Base-by-base conservation (phyloP, 2,113 vertebrate genomes). In the Macroglossus sobrinus region DNA sequence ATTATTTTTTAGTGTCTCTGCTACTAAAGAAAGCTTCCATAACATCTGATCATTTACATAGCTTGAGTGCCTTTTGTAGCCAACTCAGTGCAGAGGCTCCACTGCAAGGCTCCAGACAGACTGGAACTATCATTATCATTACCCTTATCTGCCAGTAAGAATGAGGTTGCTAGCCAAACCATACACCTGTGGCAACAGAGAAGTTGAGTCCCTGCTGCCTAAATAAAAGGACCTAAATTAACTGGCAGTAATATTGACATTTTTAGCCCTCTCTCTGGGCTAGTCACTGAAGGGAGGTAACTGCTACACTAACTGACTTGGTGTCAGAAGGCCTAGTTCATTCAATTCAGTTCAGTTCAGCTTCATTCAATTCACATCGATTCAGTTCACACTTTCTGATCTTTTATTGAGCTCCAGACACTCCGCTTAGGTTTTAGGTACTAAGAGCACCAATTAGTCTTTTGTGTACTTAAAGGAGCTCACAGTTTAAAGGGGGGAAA, bases 141-240 rank as follows among this genome's bases (percentile, higher is more conserved):
- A 81, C 66, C 76, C 53, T 84, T 69, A 43, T 63, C 63, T 94
- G 59, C 86, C 53, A 80, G 35, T 47, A 87, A 91, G 79, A 71
- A 84, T 59, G 35, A 80, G n/a, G 21, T 80, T 92, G 86, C 66
- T 59, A 96, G 82, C 81, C 95, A 97, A 75, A 93, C 71, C 78
- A 78, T 40, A 64, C 30, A 93, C 76, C 66, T 81, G 57, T 81
- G 61, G 53, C 91, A 80, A 61, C 10, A 88, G 81, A 64, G 33
- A 90, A 84, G 93, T 19, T 38, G 75, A 97, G 63, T 94, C 69
- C 74, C 50, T 95, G 33, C 19, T 90, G 53, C 64, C 87, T 64
- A 95, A 94, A 87, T 59, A 80, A 90, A 94, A 94, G 43, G 43
- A 64, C 8, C 38, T 87, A 18, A 92, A 75, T 89, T 86, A 40